phyloP scores from a whole-genome alignment of 1,140 invertebrate species.

The Onthophagus taurus region DNA sequence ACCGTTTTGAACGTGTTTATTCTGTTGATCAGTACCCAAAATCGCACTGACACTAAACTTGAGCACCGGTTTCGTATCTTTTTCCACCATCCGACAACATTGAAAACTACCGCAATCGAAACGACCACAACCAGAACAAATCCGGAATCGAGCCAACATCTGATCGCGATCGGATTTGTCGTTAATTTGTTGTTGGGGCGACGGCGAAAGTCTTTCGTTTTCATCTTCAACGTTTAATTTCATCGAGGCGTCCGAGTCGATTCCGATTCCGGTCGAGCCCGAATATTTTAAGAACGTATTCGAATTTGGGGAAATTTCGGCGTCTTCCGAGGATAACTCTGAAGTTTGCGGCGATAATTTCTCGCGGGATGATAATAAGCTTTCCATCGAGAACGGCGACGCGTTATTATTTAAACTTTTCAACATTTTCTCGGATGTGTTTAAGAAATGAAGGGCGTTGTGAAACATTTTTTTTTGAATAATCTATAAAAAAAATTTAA shows the following conservation, averaged over 20 bases:
- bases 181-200: conserved; percentile 19
- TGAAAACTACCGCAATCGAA: conserved; percentile 36
- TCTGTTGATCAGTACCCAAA: conserved; percentile 48
- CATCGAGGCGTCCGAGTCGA: conserved; percentile 17
- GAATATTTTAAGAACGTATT: conserved; percentile 14
- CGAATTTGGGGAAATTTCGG: conserved; percentile 1
- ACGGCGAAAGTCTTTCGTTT: conserved; percentile 20
- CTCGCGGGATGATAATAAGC: conserved; percentile 24
- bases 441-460: conserved; percentile 26
- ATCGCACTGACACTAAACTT: conserved; percentile 92
- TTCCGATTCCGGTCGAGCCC: not conserved
- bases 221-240: conserved; percentile 22
- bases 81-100: conserved; percentile 30
- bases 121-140: conserved; percentile 36
- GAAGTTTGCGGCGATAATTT: conserved; percentile 32
- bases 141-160: conserved; percentile 29
- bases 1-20: conserved; percentile 35
- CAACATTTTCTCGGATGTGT: conserved; percentile 30
- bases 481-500: not conserved
- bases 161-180: too few relatives aligned
- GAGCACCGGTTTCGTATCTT: conserved; percentile 60
- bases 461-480: conserved; percentile 28
- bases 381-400: conserved; percentile 37
- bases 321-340: conserved; percentile 14
- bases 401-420: conserved; percentile 33